Base-by-base conservation (phyloP, 2,113 vertebrate genomes). In the Tenrec ecaudatus region DNA sequence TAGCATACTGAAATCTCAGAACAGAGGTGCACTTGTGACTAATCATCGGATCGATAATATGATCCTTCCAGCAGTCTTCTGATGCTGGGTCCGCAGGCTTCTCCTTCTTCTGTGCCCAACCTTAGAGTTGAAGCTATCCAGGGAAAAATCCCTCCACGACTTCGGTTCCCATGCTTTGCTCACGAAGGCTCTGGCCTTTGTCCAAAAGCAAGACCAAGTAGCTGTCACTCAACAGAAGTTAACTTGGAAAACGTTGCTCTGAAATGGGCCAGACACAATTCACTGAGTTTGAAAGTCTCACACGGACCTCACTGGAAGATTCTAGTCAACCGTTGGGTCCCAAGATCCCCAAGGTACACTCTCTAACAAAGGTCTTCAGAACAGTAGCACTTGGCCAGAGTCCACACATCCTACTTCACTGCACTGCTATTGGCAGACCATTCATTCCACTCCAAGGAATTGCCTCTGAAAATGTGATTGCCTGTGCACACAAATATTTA, bases 211-310 rank as follows among this genome's bases (percentile, higher is more conserved):
- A 82, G 53, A 66, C 22, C 62, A 77, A 36, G 7, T 1, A 64
- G 38, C 20, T 88, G 64, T 86, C 60, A 86, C 33, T 31, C 76
- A 89, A 60, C 0, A 89, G 31, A 91, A 95, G 81, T 62, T 53
- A 77, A 86, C 75, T 73, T 78, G 60, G 82, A 33, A 94, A 33
- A 85, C 81, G 81, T 93, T 90, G 60, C 88, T 90, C 77, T 60
- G 71, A 58, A 83, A 31, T 16, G 66, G 19, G 22, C 33, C 29
- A 75, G 71, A 19, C 14, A 6, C 14, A 77, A 14, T 29, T 90
- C 31, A 31, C 31, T 76, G 57, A 88, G 47, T 36, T 66, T 79
- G 31, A 71, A 25, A 31, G 10, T n/a, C 66, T 91, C 33, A 73
- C 60, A 92, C 12, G 40, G 40, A 90, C 57, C 69, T 68, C 40